Base-by-base conservation (phyloP, 2,888 invertebrate species). In the Cantharis nigra region DNA sequence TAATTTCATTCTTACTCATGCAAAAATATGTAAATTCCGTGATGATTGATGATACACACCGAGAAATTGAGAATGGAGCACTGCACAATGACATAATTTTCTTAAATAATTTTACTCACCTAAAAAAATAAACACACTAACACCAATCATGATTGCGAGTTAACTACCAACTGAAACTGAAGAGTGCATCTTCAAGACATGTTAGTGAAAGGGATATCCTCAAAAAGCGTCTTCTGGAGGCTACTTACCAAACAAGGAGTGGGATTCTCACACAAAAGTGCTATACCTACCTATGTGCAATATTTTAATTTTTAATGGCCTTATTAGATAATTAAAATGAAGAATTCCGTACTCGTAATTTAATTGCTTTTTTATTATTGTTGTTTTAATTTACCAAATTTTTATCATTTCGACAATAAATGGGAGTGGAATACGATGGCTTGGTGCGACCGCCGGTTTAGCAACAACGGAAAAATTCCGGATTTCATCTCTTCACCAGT, bases 101-200 rank as follows among this genome's bases (percentile, higher is more conserved):
- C 4, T 64, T 67, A 67, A 67, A 67, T 67, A 13, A 67, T 72
- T 76, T 74, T 84, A 88, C 88, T 88, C 85, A 88, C 88, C 88
- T 85, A 88, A 80, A 80, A 87, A 81, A 83, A 87, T 83, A 82
- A 87, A 85, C 80, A 85, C 85, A 87, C 86, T 85, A 84, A 85
- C 86, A 87, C 86, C 85, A 86, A 84, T 86, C 88, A 88, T 87
- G 84, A 84, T 85, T 84, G 84, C 83, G 83, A 85, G 86, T 85
- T 85, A 84, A 82, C 82, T 82, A 82, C 84, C 84, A 85, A 87
- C 85, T 85, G 85, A 86, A 85, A 82, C 79, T 78, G 72, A 77
- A 80, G 81, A 81, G 82, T 80, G 79, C 82, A 85, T 85, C 85
- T 85, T 82, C 83, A 84, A 85, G 86, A 86, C 83, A 83, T 82